Evolutionary conservation across 1,140 invertebrate species (phyloP), one percentile per base, ranked within the genome.

Genomic region (Hylaeus anthracinus): DNA sequence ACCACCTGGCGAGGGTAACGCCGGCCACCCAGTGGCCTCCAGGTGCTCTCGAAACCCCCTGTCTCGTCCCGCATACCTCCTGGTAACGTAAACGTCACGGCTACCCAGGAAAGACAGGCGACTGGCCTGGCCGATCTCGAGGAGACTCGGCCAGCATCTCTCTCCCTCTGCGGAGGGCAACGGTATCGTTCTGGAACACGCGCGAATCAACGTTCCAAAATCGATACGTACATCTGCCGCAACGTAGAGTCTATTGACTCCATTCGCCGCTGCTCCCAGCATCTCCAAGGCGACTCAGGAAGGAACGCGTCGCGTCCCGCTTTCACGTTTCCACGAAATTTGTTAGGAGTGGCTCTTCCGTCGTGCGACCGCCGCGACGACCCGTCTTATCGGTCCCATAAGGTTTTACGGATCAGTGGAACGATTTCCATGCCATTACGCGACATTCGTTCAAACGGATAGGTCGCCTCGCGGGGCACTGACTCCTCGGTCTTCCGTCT

Each of bases 1-100:
- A 89, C 90, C 91, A 92, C 90, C 91, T 92, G 90, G 90, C 88
- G 87, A 90, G 84, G 88, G 79, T 86, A 80, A 80, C 82, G 80
- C 77, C 86, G 89, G 83, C 89, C 90, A 89, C 88, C 86, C 85
- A 87, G 87, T 83, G 88, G 72, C 48, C 86, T 90, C 90, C 91
- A 92, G 91, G 90, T 92, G 91, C 88, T 90, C 76, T 60, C 41
- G 77, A 84, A 88, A 86, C 90, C 90, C 88, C 84, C 82, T 81
- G 72, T 43, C 73, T 65, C 79, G 82, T 79, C 74, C 83, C 81
- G 83, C 74, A 79, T 86, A 85, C 88, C 88, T 89, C 78, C 85
- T 90, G 88, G 77, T 80, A 79, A 84, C 73, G 15, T 2, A 9
- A 12, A 66, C 71, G 61, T 56, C 58, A 67, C 8, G 15, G 45